These are phyloP conservation scores for Battus philenor DNA, from an alignment of 1,140 invertebrate genomes.

Conservation along the genomic window DNA sequence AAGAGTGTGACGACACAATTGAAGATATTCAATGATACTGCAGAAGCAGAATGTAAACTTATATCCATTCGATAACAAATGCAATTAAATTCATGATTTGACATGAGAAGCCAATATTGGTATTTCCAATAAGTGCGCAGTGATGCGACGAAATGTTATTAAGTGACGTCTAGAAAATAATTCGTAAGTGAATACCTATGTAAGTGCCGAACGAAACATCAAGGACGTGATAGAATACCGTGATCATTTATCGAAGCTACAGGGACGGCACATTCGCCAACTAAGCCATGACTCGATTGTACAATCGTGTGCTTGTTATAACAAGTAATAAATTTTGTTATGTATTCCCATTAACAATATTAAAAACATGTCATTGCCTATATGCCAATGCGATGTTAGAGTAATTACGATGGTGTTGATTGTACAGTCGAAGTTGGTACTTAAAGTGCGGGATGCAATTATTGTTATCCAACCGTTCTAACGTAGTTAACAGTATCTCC, in stretches of 20 bases:
- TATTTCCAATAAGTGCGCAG: constrained; percentile 35
- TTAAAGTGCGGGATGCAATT: constrained; percentile 59
- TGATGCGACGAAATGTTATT: constrained; percentile 35
- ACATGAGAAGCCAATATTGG: constrained; percentile 38
- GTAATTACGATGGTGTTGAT: constrained; percentile 24
- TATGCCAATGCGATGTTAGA: background rate
- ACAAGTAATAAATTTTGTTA: too few species aligned
- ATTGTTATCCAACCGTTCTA: constrained; percentile 84
- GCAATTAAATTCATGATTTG: constrained; percentile 17
- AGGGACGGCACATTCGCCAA: constrained; percentile 68
- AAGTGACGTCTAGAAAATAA: constrained; percentile 41
- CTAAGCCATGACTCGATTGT: constrained; percentile 68
- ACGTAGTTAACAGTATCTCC: constrained; percentile 91
- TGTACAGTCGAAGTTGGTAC: constrained; percentile 58
- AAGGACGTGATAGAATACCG: constrained; percentile 24
- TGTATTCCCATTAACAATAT: too few species aligned
- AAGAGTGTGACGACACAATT: background rate
- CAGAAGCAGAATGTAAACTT: constrained; percentile 1
- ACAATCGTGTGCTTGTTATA: constrained; percentile 32
- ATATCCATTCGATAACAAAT: too few species aligned
- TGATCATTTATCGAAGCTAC: constrained; percentile 59
- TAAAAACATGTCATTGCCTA: too few species aligned
- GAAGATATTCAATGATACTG: too few species aligned
- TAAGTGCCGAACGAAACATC: constrained; percentile 45
- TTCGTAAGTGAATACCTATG: constrained; percentile 53